Conservation (phyloP, 2,113 vertebrate genomes). For the Sminthopsis crassicaudata region DNA sequence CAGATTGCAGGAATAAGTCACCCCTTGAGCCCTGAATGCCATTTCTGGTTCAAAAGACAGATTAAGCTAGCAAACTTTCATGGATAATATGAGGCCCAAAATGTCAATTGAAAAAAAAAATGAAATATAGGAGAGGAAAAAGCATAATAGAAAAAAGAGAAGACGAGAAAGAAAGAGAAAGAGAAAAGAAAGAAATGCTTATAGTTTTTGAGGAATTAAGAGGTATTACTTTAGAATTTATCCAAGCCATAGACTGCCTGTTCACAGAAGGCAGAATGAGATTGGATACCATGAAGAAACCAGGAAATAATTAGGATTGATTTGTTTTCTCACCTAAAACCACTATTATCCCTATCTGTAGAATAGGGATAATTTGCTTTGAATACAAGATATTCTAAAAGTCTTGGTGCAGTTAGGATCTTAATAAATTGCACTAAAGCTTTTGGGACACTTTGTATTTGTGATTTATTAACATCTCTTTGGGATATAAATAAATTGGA, state of each 20-base stretch:
- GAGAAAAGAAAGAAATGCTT: slow-evolving; percentile 11
- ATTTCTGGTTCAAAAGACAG: background rate
- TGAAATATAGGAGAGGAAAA: background rate
- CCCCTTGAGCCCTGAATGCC: background rate
- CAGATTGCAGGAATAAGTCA: background rate
- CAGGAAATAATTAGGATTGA: background rate
- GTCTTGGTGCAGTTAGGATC: background rate
- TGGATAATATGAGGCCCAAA: background rate
- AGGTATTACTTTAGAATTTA: background rate
- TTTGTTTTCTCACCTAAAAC: background rate
- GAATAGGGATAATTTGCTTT: background rate
- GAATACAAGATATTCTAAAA: background rate
- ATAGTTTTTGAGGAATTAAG: background rate
- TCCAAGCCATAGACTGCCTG: background rate
- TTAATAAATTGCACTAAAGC: background rate
- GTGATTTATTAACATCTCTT: background rate
- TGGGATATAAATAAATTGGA: background rate
- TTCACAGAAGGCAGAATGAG: background rate
- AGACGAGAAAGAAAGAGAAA: slow-evolving; percentile 4
- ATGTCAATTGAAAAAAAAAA: background rate
- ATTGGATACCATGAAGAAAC: background rate
- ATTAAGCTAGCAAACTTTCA: background rate
- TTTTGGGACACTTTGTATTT: background rate
- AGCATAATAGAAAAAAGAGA: slow-evolving; percentile 10
- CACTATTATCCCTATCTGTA: background rate